Evolutionary conservation across 2,888 invertebrate genomes (phyloP), one percentile per base, ranked within the genome.

Genomic region (Acanthosepion pharaonis): DNA sequence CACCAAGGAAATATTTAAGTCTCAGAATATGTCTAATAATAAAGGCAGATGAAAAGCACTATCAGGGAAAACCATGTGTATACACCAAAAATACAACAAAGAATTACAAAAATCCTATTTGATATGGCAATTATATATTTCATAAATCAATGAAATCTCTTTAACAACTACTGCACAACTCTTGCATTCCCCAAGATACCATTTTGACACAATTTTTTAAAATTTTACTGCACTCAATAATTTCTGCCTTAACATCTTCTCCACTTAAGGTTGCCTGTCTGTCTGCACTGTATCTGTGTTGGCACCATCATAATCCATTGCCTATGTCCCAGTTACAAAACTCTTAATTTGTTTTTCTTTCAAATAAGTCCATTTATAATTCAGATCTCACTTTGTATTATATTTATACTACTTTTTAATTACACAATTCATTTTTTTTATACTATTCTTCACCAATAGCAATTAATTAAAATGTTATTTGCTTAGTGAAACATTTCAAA

Each of bases 71-170:
- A 78, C 8, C n/a, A 78, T 78, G n/a, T 78, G n/a, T n/a, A n/a
- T 78, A 9, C n/a, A n/a, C 11, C n/a, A 1, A 78, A 42, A n/a
- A 78, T 78, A n/a, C 78, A 78, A 78, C n/a, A 78, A 78, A 78
- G n/a, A 78, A 78, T 78, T 78, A n/a, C n/a, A n/a, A 11, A 28
- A n/a, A 78, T 78, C 78, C 15, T 15, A 78, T 78, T 78, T 78
- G n/a, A 78, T 78, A 78, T 78, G 78, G 78, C n/a, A 78, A 78
- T 78, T 78, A 78, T 78, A 28, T 78, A n/a, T 78, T n/a, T 78
- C n/a, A 78, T 78, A 78, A 78, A 78, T 78, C 78, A 78, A 78
- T 78, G 78, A 78, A n/a, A n/a, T 8, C n/a, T 78, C 78, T 78
- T n/a, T 78, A 78, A 78, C 78, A 78, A n/a, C 78, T 15, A 78